Conservation (phyloP, 2,113 vertebrate genomes). For the Opisthocomus hoazin region DNA sequence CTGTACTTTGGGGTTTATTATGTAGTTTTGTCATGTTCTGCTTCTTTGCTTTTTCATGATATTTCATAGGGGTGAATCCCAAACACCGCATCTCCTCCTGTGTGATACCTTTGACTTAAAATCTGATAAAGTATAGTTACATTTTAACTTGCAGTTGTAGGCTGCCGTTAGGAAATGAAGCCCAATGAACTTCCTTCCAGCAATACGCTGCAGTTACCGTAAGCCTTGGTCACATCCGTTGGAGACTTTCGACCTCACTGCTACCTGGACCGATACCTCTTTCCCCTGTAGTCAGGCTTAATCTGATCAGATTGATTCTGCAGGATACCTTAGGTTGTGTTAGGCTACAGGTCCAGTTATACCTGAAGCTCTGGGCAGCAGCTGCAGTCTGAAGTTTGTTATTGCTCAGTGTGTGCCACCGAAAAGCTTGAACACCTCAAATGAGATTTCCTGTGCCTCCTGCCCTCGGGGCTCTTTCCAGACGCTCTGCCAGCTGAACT, state of each 20-base stretch:
- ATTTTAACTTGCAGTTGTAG: background rate
- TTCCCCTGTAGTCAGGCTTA: background rate
- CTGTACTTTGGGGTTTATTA: background rate
- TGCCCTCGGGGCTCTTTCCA: background rate
- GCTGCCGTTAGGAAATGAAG: background rate
- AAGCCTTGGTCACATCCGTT: background rate
- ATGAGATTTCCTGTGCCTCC: background rate
- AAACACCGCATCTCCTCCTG: background rate
- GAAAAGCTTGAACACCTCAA: background rate
- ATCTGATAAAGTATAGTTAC: background rate
- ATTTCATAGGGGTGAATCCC: background rate
- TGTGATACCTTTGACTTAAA: constrained; percentile 2
- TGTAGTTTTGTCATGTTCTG: background rate
- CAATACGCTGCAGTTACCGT: background rate
- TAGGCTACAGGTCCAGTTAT: accelerated
- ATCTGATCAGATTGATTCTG: background rate
- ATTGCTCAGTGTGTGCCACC: background rate
- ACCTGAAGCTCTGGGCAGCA: background rate
- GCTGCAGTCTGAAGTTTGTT: background rate
- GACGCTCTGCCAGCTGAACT: background rate
- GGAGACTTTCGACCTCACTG: background rate
- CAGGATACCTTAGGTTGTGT: background rate
- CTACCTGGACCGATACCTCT: background rate
- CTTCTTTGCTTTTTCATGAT: background rate
- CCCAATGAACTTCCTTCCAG: background rate